Evolutionary conservation across 2,113 vertebrate species (phyloP).

Genomic region (Columba livia): DNA sequence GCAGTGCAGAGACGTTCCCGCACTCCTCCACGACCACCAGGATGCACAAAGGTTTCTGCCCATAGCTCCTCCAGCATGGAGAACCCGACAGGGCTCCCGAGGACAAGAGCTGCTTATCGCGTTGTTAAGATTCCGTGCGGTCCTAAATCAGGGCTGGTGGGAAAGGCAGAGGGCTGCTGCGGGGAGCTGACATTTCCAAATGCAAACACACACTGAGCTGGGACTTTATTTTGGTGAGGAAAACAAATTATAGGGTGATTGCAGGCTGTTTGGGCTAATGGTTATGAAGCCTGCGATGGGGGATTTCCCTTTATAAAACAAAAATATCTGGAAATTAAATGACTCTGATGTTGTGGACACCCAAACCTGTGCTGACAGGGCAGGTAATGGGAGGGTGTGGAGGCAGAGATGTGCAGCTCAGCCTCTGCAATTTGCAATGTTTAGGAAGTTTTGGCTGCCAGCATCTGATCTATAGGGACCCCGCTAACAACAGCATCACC

Average conservation of each 20-base stretch:
- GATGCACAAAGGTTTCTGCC: not conserved
- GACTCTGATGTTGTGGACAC: not conserved
- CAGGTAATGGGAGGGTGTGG: fast-evolving
- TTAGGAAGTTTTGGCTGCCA: not conserved
- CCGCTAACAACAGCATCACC: fast-evolving
- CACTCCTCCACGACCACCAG: fast-evolving
- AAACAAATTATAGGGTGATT: not conserved
- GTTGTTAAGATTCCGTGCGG: fast-evolving
- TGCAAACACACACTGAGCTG: fast-evolving
- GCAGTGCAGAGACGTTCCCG: not conserved
- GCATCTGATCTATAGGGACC: not conserved
- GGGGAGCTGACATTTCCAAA: not conserved
- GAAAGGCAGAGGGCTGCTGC: not conserved
- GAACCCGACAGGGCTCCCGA: fast-evolving
- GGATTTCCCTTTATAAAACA: not conserved
- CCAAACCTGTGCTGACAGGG: fast-evolving
- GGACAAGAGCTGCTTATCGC: fast-evolving
- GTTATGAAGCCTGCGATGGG: not conserved
- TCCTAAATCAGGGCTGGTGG: fast-evolving
- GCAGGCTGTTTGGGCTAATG: not conserved
- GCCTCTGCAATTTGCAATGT: not conserved
- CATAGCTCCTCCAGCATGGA: fast-evolving
- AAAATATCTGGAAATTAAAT: not conserved
- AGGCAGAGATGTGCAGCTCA: not conserved
- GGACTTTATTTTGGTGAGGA: not conserved